Percentiles rank a stretch among this genome's conserved stretches.
Conservation (phyloP, 1,140 invertebrate species). For the Ectropis grisescens region DNA sequence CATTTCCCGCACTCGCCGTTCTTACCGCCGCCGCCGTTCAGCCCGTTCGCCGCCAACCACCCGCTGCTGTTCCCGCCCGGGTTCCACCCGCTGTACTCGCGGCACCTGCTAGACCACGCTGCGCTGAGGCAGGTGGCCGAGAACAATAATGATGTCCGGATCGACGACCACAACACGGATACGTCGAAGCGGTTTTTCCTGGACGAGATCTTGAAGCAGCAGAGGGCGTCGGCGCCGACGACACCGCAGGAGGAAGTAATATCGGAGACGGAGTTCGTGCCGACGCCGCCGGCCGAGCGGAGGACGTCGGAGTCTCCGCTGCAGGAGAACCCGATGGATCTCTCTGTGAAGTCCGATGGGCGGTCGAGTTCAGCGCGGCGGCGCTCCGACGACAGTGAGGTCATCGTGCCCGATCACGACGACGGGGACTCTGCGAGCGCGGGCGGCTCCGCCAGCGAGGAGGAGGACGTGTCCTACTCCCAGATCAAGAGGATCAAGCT, state of each 20-base stretch:
- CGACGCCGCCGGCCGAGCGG: constrained; percentile 53
- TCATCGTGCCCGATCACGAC: constrained; percentile 53
- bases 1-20: constrained; percentile 78
- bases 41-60: constrained; percentile 51
- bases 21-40: constrained; percentile 70
- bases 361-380: constrained; percentile 61
- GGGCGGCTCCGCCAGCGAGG: constrained; percentile 71
- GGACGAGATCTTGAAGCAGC: constrained; percentile 79
- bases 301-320: constrained; percentile 61
- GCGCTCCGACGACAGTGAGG: constrained; percentile 57
- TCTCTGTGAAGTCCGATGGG: constrained; percentile 78
- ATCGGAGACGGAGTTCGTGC: constrained; percentile 56
- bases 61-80: constrained; percentile 75
- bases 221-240: constrained; percentile 57
- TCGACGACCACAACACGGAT: constrained; percentile 70
- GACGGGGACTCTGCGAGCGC: constrained; percentile 63
- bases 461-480: constrained; percentile 58
- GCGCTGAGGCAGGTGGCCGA: constrained; percentile 57
- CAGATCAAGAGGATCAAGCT: constrained; percentile 70
- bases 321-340: constrained; percentile 84
- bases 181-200: constrained; percentile 78
- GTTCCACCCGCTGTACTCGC: constrained; percentile 75
- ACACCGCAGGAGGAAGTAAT: constrained; percentile 52
- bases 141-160: constrained; percentile 74
- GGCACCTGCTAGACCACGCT: constrained; percentile 71